phyloP scores from a whole-genome alignment of 2,888 invertebrate species.

The Dasypogon diadema region DNA sequence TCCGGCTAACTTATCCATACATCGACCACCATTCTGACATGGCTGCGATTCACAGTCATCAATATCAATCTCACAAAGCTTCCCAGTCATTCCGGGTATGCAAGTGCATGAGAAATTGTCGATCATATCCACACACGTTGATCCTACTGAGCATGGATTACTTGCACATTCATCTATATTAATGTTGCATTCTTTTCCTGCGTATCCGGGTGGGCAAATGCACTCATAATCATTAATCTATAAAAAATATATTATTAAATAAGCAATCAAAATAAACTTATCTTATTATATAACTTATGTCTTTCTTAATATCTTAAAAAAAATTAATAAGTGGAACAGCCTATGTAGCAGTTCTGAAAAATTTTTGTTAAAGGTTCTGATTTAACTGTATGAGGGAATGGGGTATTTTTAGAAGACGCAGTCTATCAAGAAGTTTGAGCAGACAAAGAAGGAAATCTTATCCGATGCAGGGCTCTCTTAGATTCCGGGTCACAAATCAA shows the following conservation, averaged over 20 bases:
- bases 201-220: conserved; percentile 83
- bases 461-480: too few species aligned
- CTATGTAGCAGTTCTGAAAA: too few species aligned
- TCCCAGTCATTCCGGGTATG: conserved; percentile 82
- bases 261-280: background rate
- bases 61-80: conserved; percentile 82
- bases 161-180: conserved; percentile 88
- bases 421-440: too few species aligned
- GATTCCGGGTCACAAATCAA: too few species aligned
- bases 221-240: conserved; percentile 86
- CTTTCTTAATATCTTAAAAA: too few species aligned
- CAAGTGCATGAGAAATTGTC: conserved; percentile 84
- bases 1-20: conserved; percentile 82
- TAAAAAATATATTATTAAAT: background rate
- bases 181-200: conserved; percentile 83
- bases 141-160: conserved; percentile 80
- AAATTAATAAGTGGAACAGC: background rate
- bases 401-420: too few species aligned
- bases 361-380: too few species aligned
- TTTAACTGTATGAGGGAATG: too few species aligned
- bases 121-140: conserved; percentile 83
- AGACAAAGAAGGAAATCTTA: too few species aligned
- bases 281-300: too few species aligned
- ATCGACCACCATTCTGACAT: conserved; percentile 82
- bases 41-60: conserved; percentile 87